These are phyloP conservation scores for Tragelaphus oryx DNA, from an alignment of 2,797 vertebrate species.

Conservation along the genomic window DNA sequence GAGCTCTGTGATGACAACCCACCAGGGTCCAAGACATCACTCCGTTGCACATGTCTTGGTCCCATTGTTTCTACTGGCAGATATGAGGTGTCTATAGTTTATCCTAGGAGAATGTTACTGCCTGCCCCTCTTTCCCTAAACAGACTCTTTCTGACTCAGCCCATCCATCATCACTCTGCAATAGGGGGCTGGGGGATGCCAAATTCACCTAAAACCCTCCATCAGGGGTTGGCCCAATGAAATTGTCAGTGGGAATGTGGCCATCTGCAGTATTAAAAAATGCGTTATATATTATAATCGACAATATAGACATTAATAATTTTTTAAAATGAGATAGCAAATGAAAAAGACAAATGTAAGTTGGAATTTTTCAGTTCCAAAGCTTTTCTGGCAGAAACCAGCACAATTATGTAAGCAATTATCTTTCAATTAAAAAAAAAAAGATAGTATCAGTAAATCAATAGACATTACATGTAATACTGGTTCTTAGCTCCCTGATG, in stretches of 20 bases:
- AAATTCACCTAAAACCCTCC: neutral
- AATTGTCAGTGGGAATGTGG: neutral
- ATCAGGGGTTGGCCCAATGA: neutral
- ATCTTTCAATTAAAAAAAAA: neutral
- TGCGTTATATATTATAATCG: neutral
- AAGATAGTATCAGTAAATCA: neutral
- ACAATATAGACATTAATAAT: neutral
- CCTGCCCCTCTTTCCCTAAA: neutral
- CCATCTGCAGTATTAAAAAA: neutral
- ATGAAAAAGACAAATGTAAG: neutral
- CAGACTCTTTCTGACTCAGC: neutral
- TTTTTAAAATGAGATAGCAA: neutral
- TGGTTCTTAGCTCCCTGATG: neutral
- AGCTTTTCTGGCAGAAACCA: neutral
- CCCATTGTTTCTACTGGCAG: neutral
- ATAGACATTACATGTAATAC: neutral
- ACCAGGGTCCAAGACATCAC: no score
- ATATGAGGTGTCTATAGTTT: neutral
- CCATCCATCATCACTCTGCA: neutral
- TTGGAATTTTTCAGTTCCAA: neutral
- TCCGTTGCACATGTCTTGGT: no score
- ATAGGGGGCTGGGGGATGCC: neutral
- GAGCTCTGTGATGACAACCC: accelerated
- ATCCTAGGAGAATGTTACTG: neutral
- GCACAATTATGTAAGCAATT: neutral